Evolutionary conservation across 2,888 invertebrate genomes (phyloP).

Genomic region (Nomada flava): DNA sequence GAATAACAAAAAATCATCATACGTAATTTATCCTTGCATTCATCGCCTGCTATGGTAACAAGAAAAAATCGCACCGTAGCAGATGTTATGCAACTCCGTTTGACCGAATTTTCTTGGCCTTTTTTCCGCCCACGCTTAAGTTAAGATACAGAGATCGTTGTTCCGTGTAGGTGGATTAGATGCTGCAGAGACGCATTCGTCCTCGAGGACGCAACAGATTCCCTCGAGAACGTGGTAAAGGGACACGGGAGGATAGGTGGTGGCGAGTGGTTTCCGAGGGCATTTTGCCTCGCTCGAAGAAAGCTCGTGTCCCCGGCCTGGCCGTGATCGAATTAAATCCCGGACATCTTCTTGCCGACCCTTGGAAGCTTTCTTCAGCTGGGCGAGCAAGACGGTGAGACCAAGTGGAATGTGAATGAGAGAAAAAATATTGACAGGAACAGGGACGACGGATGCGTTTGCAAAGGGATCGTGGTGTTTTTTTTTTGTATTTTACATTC

Average conservation of each 20-base stretch:
- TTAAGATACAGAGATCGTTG: neutral
- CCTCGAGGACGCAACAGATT: conserved; percentile 56
- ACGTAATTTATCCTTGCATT: too few species aligned
- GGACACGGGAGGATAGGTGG: neutral
- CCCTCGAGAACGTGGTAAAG: conserved; percentile 13
- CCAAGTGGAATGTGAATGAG: conserved; percentile 17
- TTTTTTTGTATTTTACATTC: too few species aligned
- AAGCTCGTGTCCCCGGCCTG: conserved; percentile 49
- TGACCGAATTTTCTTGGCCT: conserved; percentile 35
- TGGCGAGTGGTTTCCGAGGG: conserved; percentile 41
- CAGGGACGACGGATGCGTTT: neutral
- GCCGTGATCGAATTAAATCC: conserved; percentile 46
- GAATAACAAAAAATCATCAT: too few species aligned
- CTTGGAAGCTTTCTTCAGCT: conserved; percentile 18
- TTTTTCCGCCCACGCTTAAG: conserved; percentile 6
- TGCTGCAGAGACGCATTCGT: conserved; percentile 31
- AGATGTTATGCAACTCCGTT: conserved; percentile 33
- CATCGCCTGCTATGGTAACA: too few species aligned
- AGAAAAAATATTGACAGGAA: neutral
- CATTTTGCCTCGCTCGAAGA: conserved; percentile 31
- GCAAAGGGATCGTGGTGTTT: neutral
- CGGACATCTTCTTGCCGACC: conserved; percentile 24
- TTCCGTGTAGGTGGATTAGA: conserved; percentile 7
- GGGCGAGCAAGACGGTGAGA: neutral
- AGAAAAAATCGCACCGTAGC: conserved; percentile 29